phyloP scores from a whole-genome alignment of 2,888 invertebrate species.

The Ecliptopera silaceata region DNA sequence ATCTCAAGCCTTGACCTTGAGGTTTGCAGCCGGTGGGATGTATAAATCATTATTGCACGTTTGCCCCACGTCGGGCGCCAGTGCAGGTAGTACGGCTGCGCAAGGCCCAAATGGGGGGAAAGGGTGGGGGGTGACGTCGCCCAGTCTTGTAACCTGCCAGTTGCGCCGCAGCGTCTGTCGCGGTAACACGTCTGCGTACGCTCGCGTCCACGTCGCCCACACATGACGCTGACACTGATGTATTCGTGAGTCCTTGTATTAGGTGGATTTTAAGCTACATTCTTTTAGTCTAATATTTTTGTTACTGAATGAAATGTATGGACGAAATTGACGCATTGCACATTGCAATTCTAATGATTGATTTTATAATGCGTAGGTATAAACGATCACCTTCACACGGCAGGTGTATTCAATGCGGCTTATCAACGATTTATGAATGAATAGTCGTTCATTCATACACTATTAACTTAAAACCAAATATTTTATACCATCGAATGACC shows the following conservation, averaged over 20 bases:
- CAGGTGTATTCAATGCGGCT: neutral
- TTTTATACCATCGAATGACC: too few relatives aligned
- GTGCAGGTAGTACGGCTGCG: slow-evolving; percentile 50
- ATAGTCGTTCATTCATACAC: neutral
- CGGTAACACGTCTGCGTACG: slow-evolving; percentile 55
- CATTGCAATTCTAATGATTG: neutral
- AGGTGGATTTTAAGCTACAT: slow-evolving; percentile 39
- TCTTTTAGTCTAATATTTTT: neutral
- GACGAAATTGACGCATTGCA: slow-evolving; percentile 2
- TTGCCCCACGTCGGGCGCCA: slow-evolving; percentile 69
- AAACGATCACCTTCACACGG: neutral
- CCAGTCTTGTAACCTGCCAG: slow-evolving; percentile 56
- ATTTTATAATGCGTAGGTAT: neutral
- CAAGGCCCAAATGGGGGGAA: slow-evolving; percentile 31
- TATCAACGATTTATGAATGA: neutral
- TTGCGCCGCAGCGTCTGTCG: slow-evolving; percentile 72
- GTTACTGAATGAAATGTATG: neutral
- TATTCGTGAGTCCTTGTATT: slow-evolving; percentile 63
- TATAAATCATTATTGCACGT: slow-evolving; percentile 40
- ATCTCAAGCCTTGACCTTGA: slow-evolving; percentile 22
- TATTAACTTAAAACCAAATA: too few relatives aligned
- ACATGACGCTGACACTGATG: slow-evolving; percentile 59
- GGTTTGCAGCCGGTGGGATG: slow-evolving; percentile 27
- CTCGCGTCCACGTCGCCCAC: slow-evolving; percentile 50
- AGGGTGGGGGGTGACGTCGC: slow-evolving; percentile 39